Conservation (phyloP, 2,888 invertebrate genomes). For the Gasteruption jaculator region DNA sequence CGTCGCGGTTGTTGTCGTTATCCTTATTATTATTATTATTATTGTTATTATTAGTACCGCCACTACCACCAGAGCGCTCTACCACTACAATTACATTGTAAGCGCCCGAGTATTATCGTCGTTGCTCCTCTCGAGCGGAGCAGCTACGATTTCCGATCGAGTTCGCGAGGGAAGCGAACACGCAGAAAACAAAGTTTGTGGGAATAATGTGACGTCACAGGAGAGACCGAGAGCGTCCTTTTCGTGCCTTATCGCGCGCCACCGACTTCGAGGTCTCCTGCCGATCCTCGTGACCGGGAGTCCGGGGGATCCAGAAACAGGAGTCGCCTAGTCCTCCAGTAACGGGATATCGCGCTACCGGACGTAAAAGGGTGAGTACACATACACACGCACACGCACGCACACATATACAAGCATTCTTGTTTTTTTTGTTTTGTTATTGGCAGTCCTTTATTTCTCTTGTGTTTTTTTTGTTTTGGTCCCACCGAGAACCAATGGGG, state of each 20-base stretch:
- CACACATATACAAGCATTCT: constrained; percentile 6
- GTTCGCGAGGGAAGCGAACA: background rate
- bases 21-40: too few species aligned
- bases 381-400: constrained; percentile 1
- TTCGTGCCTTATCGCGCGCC: background rate
- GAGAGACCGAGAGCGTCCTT: constrained; percentile 22
- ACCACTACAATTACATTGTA: too few species aligned
- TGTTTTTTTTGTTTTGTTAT: constrained; percentile 9
- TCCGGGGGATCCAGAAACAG: too few species aligned
- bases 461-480: constrained; percentile 15
- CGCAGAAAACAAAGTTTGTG: too few species aligned
- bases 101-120: too few species aligned
- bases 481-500: background rate
- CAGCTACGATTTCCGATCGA: background rate
- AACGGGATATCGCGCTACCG: constrained; percentile 8
- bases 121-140: too few species aligned
- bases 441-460: background rate
- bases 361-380: constrained; percentile 32
- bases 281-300: too few species aligned
- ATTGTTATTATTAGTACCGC: too few species aligned
- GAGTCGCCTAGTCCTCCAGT: too few species aligned
- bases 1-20: constrained; percentile 10
- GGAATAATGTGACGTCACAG: constrained; percentile 10
- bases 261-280: too few species aligned
- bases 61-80: too few species aligned